Percentiles rank a stretch among this genome's conserved stretches.
These are phyloP conservation scores for Anolis apletophallus DNA, from an alignment of 2,797 vertebrate species.

Conservation along the genomic window DNA sequence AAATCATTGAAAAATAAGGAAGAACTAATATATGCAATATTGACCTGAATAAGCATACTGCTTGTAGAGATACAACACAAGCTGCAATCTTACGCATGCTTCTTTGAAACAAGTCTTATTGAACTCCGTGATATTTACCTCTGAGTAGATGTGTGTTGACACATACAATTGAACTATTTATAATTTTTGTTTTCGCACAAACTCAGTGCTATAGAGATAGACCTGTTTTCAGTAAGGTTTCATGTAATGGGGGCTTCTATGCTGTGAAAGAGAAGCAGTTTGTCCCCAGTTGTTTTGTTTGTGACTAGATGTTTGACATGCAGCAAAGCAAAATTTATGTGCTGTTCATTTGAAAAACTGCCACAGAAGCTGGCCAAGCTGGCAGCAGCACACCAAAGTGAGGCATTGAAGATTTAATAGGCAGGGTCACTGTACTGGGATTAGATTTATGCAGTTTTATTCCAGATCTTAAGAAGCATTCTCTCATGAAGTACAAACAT, in stretches of 20 bases:
- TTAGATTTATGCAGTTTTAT: constrained; percentile 71
- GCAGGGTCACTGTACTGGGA: constrained; percentile 62
- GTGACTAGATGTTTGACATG: constrained; percentile 70
- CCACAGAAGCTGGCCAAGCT: constrained; percentile 70
- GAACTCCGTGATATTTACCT: not conserved
- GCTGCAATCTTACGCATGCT: not conserved
- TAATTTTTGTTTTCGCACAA: constrained; percentile 1
- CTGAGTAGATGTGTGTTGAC: not conserved
- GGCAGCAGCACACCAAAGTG: constrained; percentile 56
- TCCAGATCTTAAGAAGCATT: constrained; percentile 52
- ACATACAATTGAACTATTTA: not conserved
- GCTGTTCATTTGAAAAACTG: constrained; percentile 70
- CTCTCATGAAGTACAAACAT: constrained; percentile 51
- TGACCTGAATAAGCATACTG: no score
- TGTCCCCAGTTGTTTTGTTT: constrained; percentile 69
- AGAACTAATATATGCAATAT: no score
- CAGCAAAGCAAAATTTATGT: constrained; percentile 70
- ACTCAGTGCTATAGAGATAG: not conserved
- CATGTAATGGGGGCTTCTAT: not conserved
- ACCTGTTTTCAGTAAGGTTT: not conserved
- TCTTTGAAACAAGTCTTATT: not conserved
- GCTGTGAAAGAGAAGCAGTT: not conserved
- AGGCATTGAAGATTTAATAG: constrained; percentile 72
- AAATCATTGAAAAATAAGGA: not conserved
- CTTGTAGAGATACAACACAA: not conserved